These are phyloP conservation scores for Aldrovandia affinis DNA, from an alignment of 2,797 vertebrate species.

Conservation along the genomic window DNA sequence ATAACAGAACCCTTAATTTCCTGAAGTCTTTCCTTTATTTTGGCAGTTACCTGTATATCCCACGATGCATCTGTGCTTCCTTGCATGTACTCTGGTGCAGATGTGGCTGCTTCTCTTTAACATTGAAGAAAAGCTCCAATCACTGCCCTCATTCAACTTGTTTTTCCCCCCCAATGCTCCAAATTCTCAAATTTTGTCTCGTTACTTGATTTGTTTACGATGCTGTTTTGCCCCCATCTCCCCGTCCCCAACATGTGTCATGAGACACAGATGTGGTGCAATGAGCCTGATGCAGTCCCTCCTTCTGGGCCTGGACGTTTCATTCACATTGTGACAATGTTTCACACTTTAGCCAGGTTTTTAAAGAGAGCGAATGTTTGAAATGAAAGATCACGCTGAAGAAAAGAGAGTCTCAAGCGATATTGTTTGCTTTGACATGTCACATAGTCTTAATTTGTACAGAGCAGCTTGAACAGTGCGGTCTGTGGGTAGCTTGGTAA, in stretches of 20 bases:
- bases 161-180: background rate
- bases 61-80: too few relatives aligned
- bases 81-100: background rate
- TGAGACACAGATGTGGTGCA: background rate
- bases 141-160: background rate
- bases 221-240: background rate
- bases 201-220: background rate
- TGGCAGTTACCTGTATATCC: background rate
- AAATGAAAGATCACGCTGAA: background rate
- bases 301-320: background rate
- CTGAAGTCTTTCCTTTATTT: background rate
- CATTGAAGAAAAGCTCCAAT: background rate
- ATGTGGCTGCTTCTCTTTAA: background rate
- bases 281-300: background rate
- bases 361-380: too few relatives aligned
- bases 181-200: background rate
- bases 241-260: background rate
- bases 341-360: background rate
- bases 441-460: background rate
- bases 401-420: background rate
- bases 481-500: background rate
- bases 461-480: background rate
- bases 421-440: conserved; percentile 1
- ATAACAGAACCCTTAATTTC: too few relatives aligned
- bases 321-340: conserved; percentile 3